These are phyloP conservation scores for Margarornis squamiger DNA, from an alignment of 2,797 vertebrate genomes.

Conservation along the genomic window DNA sequence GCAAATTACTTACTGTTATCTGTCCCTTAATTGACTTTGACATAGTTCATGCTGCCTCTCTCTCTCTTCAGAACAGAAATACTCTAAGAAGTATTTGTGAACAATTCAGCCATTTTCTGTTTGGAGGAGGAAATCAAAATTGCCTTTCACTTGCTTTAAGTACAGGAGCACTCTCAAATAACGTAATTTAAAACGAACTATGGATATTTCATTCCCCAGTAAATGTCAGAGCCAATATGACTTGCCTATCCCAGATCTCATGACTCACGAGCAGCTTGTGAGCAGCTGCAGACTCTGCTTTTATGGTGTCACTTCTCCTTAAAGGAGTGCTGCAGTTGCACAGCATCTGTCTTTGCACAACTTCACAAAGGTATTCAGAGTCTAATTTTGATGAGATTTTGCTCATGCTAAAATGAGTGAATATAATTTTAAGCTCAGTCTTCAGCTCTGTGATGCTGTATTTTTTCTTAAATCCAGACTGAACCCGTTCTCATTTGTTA, in stretches of 20 bases:
- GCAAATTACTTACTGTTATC: neutral
- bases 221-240: slow-evolving; percentile 52
- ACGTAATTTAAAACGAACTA: slow-evolving; percentile 16
- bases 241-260: slow-evolving; percentile 27
- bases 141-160: slow-evolving; percentile 33
- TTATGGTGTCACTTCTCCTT: neutral
- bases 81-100: neutral
- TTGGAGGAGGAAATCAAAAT: slow-evolving; percentile 17
- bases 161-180: slow-evolving; percentile 21
- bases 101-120: neutral
- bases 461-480: neutral
- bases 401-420: neutral
- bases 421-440: neutral
- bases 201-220: slow-evolving; percentile 35
- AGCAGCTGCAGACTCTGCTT: slow-evolving; percentile 38
- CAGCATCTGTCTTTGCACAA: neutral
- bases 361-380: neutral
- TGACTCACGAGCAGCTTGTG: slow-evolving; percentile 28
- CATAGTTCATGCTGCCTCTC: neutral
- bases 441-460: neutral
- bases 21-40: neutral
- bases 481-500: neutral
- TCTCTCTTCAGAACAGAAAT: neutral
- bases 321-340: neutral
- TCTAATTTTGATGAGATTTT: neutral